Percentiles rank a stretch among this genome's conserved stretches.
Evolutionary conservation across 92 coral and sea anemone species (phyloP).

Genomic region (Phymanthus crucifer): DNA sequence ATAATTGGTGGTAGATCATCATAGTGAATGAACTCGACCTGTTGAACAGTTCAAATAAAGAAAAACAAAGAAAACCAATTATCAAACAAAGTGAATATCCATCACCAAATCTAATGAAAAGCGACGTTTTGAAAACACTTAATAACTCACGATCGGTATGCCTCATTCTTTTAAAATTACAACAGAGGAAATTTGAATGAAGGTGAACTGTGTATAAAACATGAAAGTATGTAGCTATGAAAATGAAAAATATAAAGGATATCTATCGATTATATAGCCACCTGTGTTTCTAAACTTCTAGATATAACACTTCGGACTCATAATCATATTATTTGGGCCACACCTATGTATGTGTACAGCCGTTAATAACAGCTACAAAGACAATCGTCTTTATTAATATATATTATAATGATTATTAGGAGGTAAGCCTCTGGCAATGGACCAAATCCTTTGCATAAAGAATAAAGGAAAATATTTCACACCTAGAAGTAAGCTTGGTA

Average conservation of each 20-base stretch:
- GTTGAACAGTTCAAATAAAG: no score
- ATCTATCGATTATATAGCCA: background rate
- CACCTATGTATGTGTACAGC: conserved; percentile 6
- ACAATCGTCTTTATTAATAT: background rate
- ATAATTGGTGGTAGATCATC: no score
- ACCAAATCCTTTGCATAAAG: background rate
- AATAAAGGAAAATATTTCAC: background rate
- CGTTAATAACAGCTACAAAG: background rate
- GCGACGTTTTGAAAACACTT: no score
- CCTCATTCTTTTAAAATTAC: no score
- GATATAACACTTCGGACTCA: background rate
- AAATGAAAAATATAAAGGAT: background rate
- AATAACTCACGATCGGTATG: no score
- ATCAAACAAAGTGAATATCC: no score
- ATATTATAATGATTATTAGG: background rate
- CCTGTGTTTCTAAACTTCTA: background rate
- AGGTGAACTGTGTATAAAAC: background rate
- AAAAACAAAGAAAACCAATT: no score
- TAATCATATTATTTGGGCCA: conserved; percentile 1
- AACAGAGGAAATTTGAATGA: background rate
- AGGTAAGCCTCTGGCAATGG: conserved; percentile 3
- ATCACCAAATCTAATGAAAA: no score
- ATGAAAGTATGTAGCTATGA: background rate
- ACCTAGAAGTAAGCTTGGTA: background rate
- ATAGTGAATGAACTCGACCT: no score